phyloP scores from a whole-genome alignment of 2,113 vertebrate genomes.

The Channa argus region DNA sequence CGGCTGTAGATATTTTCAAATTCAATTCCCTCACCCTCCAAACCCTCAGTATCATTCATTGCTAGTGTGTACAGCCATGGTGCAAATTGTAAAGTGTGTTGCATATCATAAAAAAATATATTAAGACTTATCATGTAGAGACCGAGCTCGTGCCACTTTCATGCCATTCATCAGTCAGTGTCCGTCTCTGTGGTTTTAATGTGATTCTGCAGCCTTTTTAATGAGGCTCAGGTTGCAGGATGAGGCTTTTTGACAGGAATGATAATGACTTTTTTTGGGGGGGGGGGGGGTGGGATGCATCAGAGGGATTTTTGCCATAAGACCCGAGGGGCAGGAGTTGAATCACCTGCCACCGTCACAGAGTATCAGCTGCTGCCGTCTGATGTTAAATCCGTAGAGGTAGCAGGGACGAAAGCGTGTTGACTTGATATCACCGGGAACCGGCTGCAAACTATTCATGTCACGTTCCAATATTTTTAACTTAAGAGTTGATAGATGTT shows the following conservation, averaged over 20 bases:
- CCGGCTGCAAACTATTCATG: not conserved
- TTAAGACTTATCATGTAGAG: not conserved
- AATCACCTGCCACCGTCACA: conserved; percentile 26
- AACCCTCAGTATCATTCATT: not conserved
- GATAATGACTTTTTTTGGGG: conserved; percentile 32
- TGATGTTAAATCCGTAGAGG: conserved; percentile 14
- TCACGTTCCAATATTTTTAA: conserved; percentile 6
- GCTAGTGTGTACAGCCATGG: not conserved
- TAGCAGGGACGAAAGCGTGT: not conserved
- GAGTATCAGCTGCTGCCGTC: conserved; percentile 16
- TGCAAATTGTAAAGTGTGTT: not conserved
- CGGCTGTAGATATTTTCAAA: conserved; percentile 37
- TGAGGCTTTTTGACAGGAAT: conserved; percentile 34
- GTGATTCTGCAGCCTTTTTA: conserved; percentile 8
- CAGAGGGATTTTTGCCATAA: conserved; percentile 9
- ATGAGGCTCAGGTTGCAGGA: not conserved
- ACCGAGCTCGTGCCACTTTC: conserved; percentile 9
- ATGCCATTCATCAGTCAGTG: not conserved
- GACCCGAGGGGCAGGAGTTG: not conserved
- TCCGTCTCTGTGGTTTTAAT: not conserved
- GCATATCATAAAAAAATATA: not conserved
- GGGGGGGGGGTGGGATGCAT: not conserved
- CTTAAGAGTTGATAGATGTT: not conserved
- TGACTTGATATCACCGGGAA: conserved; percentile 1
- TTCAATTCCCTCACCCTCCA: not conserved